These are phyloP conservation scores for Carcina quercana DNA, from an alignment of 2,888 invertebrate species.

Conservation along the genomic window DNA sequence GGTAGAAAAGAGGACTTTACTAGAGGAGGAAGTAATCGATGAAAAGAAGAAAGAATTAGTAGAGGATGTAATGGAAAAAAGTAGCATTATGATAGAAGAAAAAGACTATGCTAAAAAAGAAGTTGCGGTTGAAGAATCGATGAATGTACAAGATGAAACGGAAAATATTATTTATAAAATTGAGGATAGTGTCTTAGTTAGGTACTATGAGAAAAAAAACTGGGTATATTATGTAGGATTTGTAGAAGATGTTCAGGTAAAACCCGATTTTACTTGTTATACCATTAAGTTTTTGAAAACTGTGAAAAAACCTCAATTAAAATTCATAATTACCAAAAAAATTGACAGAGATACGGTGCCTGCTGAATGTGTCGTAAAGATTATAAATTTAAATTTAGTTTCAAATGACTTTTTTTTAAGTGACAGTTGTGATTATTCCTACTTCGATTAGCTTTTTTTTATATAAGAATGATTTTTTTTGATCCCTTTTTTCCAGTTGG, in stretches of 20 bases:
- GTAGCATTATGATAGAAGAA: not conserved
- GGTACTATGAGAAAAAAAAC: slow-evolving; percentile 10
- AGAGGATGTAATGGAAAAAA: not conserved
- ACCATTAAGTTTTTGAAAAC: slow-evolving; percentile 9
- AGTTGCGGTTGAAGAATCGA: slow-evolving; percentile 7
- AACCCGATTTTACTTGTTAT: slow-evolving; percentile 10
- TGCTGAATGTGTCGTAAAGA: slow-evolving; percentile 9
- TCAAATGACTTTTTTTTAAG: slow-evolving; percentile 10
- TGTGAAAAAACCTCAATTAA: slow-evolving; percentile 9
- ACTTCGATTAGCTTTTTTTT: slow-evolving; percentile 5
- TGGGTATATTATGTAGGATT: slow-evolving; percentile 13
- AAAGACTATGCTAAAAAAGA: slow-evolving; percentile 5
- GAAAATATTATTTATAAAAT: not conserved
- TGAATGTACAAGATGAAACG: slow-evolving; percentile 6
- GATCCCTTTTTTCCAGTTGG: not conserved
- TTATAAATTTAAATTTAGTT: slow-evolving; percentile 7
- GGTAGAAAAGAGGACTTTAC: not conserved
- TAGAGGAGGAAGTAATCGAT: not conserved
- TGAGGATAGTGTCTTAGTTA: slow-evolving; percentile 10
- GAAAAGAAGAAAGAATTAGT: not conserved
- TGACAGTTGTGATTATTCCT: slow-evolving; percentile 9
- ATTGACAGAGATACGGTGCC: slow-evolving; percentile 6
- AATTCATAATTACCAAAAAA: not conserved
- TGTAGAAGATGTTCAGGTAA: slow-evolving; percentile 9
- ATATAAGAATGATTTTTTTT: not conserved